Evolutionary conservation across 1,140 invertebrate species (phyloP), one percentile per base, ranked within the genome.

Genomic region (Cherax destructor): DNA sequence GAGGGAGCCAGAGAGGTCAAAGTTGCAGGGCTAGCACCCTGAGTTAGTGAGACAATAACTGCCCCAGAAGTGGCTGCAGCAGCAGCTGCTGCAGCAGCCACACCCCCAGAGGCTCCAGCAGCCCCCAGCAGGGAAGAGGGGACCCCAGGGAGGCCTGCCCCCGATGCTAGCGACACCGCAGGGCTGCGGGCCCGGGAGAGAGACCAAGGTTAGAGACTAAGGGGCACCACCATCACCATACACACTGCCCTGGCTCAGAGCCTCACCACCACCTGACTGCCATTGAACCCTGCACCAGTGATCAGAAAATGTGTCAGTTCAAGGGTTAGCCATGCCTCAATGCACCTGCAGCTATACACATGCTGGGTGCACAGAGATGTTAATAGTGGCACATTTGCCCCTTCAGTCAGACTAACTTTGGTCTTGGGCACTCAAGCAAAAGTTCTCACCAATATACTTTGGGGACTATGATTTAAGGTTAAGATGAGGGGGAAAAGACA

Each of bases 251-350:
- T 84, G 80, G 83, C 85, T 91, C 86, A 86, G 87, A 91, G 90
- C 84, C 79, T 92, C 92, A 92, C 84, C 84, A 50, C 79, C 89
- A 91, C 87, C 86, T 92, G 80, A 87, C 87, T 79, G 85, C 90
- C 84, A 92, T 87, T 80, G 76, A 92, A 83, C 83, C 74, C 86
- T 87, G 78, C 72, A 87, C 72, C 88, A 88, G 86, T 84, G 69
- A 92, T 90, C 92, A 93, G 92, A 93, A 93, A 93, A 93, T 93
- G 92, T 93, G 92, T 93, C 92, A 93, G 92, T 91, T 92, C 69
- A 87, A 84, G 91, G 76, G 92, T 93, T 92, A 93, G 92, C 92
- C 92, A 92, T 92, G 91, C 92, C 87, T 86, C 87, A 88, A 41
- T 89, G 84, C 84, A 78, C 86, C 90, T 56, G 81, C 87, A 87